Conservation (phyloP, 2,113 vertebrate species). For the Thryonomys swinderianus region DNA sequence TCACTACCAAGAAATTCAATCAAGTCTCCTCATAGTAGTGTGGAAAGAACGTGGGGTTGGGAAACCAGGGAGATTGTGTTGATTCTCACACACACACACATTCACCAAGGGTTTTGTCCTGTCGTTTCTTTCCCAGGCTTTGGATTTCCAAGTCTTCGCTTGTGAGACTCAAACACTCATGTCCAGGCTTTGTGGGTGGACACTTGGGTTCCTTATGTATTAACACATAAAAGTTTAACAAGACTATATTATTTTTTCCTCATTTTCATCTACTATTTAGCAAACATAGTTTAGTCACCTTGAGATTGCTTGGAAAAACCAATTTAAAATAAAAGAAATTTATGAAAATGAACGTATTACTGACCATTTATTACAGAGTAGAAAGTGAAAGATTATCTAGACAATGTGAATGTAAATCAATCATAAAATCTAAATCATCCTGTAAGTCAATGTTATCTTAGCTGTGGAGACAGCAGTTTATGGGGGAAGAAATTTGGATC, state of each 20-base stretch:
- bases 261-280: neutral
- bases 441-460: neutral
- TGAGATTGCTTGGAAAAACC: neutral
- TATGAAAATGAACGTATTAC: neutral
- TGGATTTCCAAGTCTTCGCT: neutral
- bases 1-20: neutral
- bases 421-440: neutral
- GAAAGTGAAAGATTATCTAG: neutral
- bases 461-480: neutral
- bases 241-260: neutral
- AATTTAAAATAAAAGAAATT: slow-evolving; percentile 5
- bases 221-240: neutral
- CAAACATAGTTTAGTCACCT: slow-evolving; percentile 5
- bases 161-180: neutral
- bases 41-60: neutral
- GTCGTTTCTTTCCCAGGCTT: neutral
- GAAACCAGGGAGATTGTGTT: neutral
- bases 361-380: neutral
- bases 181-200: neutral
- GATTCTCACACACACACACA: neutral
- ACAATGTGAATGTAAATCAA: neutral
- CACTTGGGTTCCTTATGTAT: neutral
- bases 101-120: neutral
- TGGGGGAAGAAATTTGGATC: neutral
- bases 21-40: neutral